Conservation (phyloP, 1,140 invertebrate genomes). For the Oreohelix idahoensis region DNA sequence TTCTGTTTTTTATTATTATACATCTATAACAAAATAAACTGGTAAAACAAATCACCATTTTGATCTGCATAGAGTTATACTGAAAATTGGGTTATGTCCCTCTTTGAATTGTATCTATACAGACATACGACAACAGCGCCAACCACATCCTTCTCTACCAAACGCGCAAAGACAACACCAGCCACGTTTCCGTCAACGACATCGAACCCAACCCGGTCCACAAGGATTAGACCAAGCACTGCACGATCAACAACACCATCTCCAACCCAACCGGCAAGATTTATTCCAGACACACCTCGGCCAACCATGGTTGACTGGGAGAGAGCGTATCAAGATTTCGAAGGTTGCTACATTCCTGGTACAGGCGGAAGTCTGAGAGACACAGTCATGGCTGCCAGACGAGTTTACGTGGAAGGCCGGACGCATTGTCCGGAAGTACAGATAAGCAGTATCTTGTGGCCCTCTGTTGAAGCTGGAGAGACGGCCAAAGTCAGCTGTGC, state of each 20-base stretch:
- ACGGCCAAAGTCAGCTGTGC: conserved; percentile 5
- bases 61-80: no score
- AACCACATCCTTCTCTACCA: conserved; percentile 6
- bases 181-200: neutral
- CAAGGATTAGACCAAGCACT: neutral
- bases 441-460: conserved; percentile 76
- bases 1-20: no score
- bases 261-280: neutral
- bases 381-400: neutral
- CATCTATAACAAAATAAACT: no score
- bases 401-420: neutral
- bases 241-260: conserved; percentile 3
- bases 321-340: conserved; percentile 19
- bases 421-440: conserved; percentile 25
- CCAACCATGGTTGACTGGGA: conserved; percentile 17
- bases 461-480: conserved; percentile 7
- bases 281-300: neutral
- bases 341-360: conserved; percentile 22
- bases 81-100: no score
- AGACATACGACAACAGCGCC: neutral
- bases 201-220: neutral
- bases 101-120: neutral
- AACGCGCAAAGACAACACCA: neutral
- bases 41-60: no score
- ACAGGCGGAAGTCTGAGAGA: conserved; percentile 4